These are phyloP conservation scores for Sesia apiformis DNA, from an alignment of 2,888 invertebrate species.

Conservation along the genomic window DNA sequence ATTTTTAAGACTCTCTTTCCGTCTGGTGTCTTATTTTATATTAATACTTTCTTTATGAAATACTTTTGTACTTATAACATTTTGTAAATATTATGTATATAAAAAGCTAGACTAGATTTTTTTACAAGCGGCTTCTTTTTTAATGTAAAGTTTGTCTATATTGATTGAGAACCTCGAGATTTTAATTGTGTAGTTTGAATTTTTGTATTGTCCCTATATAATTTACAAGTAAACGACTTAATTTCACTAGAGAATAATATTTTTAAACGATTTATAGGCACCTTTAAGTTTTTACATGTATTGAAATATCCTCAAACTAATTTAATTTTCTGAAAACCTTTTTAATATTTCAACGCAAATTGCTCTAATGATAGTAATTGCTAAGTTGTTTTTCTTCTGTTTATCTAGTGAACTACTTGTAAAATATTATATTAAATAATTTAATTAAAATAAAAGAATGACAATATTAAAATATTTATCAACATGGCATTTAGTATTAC, in stretches of 20 bases:
- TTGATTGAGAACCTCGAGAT: no score
- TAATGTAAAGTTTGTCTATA: background rate
- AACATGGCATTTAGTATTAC: slow-evolving; percentile 59
- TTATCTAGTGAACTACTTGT: slow-evolving; percentile 55
- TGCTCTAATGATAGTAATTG: slow-evolving; percentile 15
- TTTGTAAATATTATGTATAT: slow-evolving; percentile 47
- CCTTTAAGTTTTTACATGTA: no score
- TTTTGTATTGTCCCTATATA: no score
- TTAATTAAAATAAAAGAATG: slow-evolving; percentile 58
- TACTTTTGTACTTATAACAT: no score
- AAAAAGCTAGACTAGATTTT: slow-evolving; percentile 43
- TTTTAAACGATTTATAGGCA: no score
- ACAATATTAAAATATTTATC: slow-evolving; percentile 70
- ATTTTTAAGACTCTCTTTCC: no score
- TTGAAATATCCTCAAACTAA: background rate
- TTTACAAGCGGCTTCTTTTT: slow-evolving; percentile 46
- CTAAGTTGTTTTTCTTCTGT: slow-evolving; percentile 43
- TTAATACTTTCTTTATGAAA: no score
- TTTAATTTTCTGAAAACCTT: background rate
- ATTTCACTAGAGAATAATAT: no score
- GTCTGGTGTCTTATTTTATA: no score
- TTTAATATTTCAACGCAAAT: background rate
- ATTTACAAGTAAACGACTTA: no score
- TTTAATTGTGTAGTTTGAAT: no score
- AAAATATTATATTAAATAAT: slow-evolving; percentile 58